Evolutionary conservation across 2,113 vertebrate species (phyloP).

Genomic region (Mormyrus lacerda): DNA sequence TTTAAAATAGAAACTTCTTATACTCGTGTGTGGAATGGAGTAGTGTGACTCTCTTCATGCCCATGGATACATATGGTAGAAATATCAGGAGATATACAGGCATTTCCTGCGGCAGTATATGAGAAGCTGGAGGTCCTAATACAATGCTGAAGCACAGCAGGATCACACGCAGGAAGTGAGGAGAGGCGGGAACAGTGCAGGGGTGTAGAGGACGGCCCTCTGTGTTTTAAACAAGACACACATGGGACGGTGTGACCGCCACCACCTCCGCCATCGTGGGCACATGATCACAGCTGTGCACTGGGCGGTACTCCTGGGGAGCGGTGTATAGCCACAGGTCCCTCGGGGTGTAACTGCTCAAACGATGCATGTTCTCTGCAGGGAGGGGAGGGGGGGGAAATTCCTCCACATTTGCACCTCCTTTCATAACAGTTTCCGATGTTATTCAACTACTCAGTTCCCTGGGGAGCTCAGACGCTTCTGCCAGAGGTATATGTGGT

Average conservation of each 20-base stretch:
- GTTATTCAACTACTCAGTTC: conserved; percentile 42
- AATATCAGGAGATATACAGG: not conserved
- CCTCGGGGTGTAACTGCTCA: not conserved
- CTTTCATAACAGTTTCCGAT: conserved; percentile 50
- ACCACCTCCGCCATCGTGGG: not conserved
- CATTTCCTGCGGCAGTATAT: not conserved
- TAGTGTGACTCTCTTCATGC: not conserved
- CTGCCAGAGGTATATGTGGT: not conserved
- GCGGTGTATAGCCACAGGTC: conserved; percentile 12
- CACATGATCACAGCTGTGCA: not conserved
- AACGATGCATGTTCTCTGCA: not conserved
- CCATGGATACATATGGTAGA: not conserved
- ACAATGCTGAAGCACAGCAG: not conserved
- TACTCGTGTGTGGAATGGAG: not conserved
- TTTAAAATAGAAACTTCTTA: not conserved
- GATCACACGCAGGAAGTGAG: not conserved
- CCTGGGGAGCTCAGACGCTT: conserved; percentile 18
- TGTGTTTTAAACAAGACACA: not conserved
- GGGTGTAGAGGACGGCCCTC: not conserved
- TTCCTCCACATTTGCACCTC: conserved; percentile 24
- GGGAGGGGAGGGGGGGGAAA: not conserved
- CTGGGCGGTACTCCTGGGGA: not conserved
- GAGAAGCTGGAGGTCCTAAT: not conserved
- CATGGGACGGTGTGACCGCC: not conserved
- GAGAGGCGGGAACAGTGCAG: not conserved